These are phyloP conservation scores for Herpailurus yagouaroundi DNA, from an alignment of 2,113 vertebrate genomes.

Conservation along the genomic window DNA sequence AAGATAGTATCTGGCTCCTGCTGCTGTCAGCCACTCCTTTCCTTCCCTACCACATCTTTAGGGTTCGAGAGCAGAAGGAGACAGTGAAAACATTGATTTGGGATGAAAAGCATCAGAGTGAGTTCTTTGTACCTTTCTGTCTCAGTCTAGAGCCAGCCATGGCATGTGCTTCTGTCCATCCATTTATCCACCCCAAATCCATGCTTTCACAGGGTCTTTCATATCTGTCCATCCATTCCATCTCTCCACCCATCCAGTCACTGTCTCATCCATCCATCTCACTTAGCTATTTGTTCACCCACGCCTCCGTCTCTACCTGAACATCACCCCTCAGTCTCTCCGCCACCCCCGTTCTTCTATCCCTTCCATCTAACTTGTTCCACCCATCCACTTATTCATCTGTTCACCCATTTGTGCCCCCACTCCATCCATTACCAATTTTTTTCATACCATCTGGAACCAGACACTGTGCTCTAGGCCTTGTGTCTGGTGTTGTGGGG, in stretches of 20 bases:
- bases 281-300: not conserved
- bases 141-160: not conserved
- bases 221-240: not conserved
- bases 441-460: not conserved
- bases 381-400: not conserved
- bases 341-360: not conserved
- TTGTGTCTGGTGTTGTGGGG: not conserved
- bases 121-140: not conserved
- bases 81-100: not conserved
- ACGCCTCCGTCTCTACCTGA: not conserved
- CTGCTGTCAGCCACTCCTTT: not conserved
- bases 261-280: not conserved
- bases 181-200: not conserved
- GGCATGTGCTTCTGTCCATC: not conserved
- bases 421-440: not conserved
- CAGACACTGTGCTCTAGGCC: not conserved
- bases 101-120: not conserved
- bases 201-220: not conserved
- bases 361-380: not conserved
- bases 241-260: not conserved
- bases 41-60: not conserved
- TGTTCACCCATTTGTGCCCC: not conserved
- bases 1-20: not conserved
- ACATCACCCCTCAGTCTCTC: not conserved
- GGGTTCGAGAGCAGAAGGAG: not conserved